Evolutionary conservation across 1,140 invertebrate species (phyloP), one percentile per base, ranked within the genome.

Genomic region (Dinothrombium tinctorium): DNA sequence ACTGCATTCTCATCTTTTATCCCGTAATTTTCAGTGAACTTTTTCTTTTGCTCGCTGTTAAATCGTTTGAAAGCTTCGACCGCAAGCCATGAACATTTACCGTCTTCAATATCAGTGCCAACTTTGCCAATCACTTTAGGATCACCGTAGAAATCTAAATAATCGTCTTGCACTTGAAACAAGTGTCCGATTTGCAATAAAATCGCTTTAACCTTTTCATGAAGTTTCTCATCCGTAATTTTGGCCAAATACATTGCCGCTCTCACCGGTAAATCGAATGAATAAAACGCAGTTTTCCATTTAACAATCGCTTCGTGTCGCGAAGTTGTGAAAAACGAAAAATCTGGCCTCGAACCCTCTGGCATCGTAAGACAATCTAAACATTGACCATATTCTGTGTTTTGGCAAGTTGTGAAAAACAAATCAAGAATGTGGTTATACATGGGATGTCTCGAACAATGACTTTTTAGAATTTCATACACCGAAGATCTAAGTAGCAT

Each of bases 261-360:
- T 9, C 74, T 71, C 24, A 95, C 70, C 0, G 92, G 90, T 20
- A 46, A 11, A 2, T 19, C 21, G 35, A 46, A 46, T 8, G 83
- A 75, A 60, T 95, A 95, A 59, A 83, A 89, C 0, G 80, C 73
- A 19, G 86, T 90, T 60, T 96, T 96, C 59, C 89, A 87, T 51
- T 86, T 83, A 2, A 86, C 82, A 56, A 96, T 87, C 0, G 74
- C 63, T 53, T 75, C 72, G 54, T 95, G 94, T 53, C 71, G 67
- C 41, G 76, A 72, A 74, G 69, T 61, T 23, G 67, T 59, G 19
- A 84, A 40, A 17, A 19, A 31, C n/a, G 14, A 14, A 22, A 65
- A 63, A 4, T 66, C 65, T 26, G 32, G 15, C 37, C 20, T 21
- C 28, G 44, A 40, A n/a, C n/a, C n/a, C n/a, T n/a, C n/a, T n/a